phyloP scores from a whole-genome alignment of 2,888 invertebrate species.

The Andricus quercusramuli region DNA sequence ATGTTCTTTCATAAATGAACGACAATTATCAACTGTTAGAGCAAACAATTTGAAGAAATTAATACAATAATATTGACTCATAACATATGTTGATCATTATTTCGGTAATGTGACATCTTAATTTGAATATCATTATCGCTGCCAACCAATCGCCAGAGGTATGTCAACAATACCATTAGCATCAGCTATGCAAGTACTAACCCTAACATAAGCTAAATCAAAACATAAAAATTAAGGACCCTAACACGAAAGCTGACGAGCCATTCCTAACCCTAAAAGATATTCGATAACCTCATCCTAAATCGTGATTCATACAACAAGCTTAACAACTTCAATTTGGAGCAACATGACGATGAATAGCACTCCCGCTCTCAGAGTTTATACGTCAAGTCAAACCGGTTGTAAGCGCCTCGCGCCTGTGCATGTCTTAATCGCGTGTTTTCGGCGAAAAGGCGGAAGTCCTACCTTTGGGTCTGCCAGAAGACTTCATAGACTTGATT shows the following conservation, averaged over 20 bases:
- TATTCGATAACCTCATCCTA: neutral
- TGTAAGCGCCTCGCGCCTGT: slow-evolving; percentile 47
- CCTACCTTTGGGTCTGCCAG: slow-evolving; percentile 91
- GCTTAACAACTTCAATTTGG: slow-evolving; percentile 5
- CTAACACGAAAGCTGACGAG: neutral
- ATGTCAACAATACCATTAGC: neutral
- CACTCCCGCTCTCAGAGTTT: slow-evolving; percentile 48
- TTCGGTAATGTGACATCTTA: too few relatives aligned
- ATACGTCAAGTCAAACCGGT: slow-evolving; percentile 52
- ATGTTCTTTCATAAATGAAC: neutral
- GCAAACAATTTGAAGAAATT: neutral
- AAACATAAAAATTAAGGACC: neutral
- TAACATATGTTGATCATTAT: too few relatives aligned
- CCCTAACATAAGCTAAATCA: neutral
- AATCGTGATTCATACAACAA: neutral
- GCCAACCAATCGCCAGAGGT: neutral
- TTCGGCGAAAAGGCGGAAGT: slow-evolving; percentile 54
- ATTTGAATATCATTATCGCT: too few relatives aligned
- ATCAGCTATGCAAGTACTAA: neutral
- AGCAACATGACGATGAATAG: slow-evolving; percentile 1
- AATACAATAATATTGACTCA: too few relatives aligned
- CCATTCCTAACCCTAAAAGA: neutral
- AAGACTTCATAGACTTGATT: slow-evolving; percentile 93
- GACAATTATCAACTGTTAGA: neutral
- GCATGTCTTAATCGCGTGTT: slow-evolving; percentile 39